phyloP scores from a whole-genome alignment of 2,888 invertebrate species.

The Harpalus rufipes region DNA sequence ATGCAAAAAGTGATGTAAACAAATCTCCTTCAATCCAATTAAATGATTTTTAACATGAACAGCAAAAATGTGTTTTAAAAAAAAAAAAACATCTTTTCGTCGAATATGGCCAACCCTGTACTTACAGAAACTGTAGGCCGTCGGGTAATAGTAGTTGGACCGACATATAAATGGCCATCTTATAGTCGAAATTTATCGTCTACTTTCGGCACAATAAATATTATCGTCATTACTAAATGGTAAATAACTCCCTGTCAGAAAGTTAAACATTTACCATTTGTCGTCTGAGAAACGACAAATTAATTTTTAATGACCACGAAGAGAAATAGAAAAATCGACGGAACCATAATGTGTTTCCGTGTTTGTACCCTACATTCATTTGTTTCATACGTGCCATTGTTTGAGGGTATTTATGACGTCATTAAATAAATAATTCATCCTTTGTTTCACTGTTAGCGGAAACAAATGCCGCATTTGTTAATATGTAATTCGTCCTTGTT shows the following conservation, averaged over 20 bases:
- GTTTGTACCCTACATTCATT: slow-evolving; percentile 42
- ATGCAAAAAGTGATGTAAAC: no score
- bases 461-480: slow-evolving; percentile 50
- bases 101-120: no score
- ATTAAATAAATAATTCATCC: slow-evolving; percentile 56
- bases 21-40: no score
- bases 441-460: slow-evolving; percentile 39
- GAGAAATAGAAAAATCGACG: slow-evolving; percentile 42
- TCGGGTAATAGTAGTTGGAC: no score
- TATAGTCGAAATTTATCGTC: no score
- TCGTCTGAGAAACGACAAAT: slow-evolving; percentile 2
- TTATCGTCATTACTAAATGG: no score
- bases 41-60: no score
- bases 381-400: slow-evolving; percentile 44
- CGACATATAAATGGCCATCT: no score
- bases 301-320: slow-evolving; percentile 2
- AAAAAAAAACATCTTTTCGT: no score
- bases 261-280: background rate
- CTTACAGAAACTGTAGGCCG: no score
- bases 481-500: slow-evolving; percentile 47
- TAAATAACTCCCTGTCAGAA: background rate
- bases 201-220: no score
- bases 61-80: no score
- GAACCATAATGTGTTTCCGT: slow-evolving; percentile 14
- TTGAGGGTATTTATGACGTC: slow-evolving; percentile 55